These are phyloP conservation scores for Heliconius melpomene DNA, from an alignment of 1,140 invertebrate genomes.

Conservation along the genomic window DNA sequence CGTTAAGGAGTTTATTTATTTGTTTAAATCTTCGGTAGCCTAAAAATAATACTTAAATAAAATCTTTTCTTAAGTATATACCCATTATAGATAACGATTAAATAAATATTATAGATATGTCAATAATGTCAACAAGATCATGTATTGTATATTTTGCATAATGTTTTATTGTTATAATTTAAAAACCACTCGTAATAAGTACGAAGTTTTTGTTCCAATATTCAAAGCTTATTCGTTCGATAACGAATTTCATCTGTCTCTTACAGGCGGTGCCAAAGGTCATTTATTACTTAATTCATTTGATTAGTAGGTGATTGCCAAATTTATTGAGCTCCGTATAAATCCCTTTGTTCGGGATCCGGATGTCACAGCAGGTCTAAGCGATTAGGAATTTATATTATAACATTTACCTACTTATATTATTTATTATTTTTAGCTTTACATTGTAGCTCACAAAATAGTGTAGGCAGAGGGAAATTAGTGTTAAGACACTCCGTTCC, in stretches of 20 bases:
- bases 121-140: background rate
- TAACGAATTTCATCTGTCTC: slow-evolving; percentile 13
- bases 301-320: slow-evolving; percentile 13
- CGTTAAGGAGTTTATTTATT: too few species aligned
- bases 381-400: background rate
- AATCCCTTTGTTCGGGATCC: background rate
- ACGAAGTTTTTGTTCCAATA: background rate
- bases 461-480: background rate
- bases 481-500: background rate
- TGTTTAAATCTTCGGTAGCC: too few species aligned
- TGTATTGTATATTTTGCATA: background rate
- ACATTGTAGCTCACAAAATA: background rate
- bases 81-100: too few species aligned
- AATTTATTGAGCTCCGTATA: slow-evolving; percentile 12
- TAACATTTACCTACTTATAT: background rate
- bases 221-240: background rate
- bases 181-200: background rate
- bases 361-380: background rate
- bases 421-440: background rate
- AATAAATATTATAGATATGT: too few species aligned
- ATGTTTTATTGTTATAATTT: background rate
- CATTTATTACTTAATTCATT: slow-evolving; percentile 20
- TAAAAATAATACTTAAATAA: too few species aligned
- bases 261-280: slow-evolving; percentile 20
- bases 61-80: too few species aligned